A percentile compares a stretch with the other conserved stretches of the same genome.
Conservation (phyloP, 2,888 invertebrate species). For the Caenorhabditis angaria region DNA sequence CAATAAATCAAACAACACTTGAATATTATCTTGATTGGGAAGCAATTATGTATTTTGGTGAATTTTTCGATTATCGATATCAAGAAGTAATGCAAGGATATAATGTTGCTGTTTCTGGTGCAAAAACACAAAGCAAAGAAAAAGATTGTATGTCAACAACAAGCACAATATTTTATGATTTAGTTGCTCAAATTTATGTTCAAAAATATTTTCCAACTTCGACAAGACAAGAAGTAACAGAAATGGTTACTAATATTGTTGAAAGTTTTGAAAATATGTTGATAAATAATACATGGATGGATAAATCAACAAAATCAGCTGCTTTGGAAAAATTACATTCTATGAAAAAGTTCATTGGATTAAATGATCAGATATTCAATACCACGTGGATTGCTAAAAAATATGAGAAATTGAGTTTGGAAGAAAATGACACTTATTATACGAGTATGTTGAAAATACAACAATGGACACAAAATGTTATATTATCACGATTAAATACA, state of each 20-base stretch:
- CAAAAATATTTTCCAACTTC: neutral
- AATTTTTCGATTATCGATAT: conserved; percentile 11
- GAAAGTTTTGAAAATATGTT: conserved; percentile 14
- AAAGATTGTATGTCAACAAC: conserved; percentile 13
- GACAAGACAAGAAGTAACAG: neutral
- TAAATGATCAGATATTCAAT: conserved; percentile 11
- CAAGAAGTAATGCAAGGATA: conserved; percentile 13
- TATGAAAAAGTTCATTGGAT: conserved; percentile 6
- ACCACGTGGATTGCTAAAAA: neutral
- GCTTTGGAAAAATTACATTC: conserved; percentile 5
- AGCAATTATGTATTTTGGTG: conserved; percentile 10
- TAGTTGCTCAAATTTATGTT: conserved; percentile 6
- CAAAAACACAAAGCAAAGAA: conserved; percentile 6
- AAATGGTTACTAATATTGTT: conserved; percentile 8
- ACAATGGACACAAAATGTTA: conserved; percentile 6
- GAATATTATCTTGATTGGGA: conserved; percentile 13
- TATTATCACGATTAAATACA: neutral
- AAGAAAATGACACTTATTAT: conserved; percentile 8
- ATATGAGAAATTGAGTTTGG: conserved; percentile 6
- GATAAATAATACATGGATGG: conserved; percentile 7
- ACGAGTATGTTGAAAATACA: conserved; percentile 1
- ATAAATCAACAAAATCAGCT: neutral
- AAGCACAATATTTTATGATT: conserved; percentile 3
- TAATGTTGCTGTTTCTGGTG: conserved; percentile 9
- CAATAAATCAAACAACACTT: neutral